phyloP scores from a whole-genome alignment of 1,140 invertebrate species.

The Zelostemma sp. region DNA sequence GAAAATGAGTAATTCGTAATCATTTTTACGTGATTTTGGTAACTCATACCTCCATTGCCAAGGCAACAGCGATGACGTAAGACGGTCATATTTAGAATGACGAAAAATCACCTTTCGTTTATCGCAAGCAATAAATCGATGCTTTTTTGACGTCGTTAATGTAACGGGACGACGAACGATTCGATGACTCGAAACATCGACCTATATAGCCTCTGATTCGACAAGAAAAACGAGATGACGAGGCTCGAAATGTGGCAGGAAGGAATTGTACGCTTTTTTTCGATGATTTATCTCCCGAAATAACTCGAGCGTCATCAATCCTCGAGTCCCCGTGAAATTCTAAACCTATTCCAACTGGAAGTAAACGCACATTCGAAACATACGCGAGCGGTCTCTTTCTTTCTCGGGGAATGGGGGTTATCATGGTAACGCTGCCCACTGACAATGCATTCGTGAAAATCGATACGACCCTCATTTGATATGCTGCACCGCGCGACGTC shows the following conservation, averaged over 20 bases:
- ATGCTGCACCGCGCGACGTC: slow-evolving; percentile 54
- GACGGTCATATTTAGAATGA: too few relatives aligned
- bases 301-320: too few relatives aligned
- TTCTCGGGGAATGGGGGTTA: slow-evolving; percentile 56
- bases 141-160: too few relatives aligned
- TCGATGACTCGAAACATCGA: slow-evolving; percentile 16
- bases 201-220: slow-evolving; percentile 22
- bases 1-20: too few relatives aligned
- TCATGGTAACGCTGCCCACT: slow-evolving; percentile 65
- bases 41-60: too few relatives aligned
- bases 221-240: slow-evolving; percentile 18
- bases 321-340: too few relatives aligned
- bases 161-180: slow-evolving; percentile 31
- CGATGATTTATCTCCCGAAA: too few relatives aligned
- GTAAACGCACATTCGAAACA: slow-evolving; percentile 13
- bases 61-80: too few relatives aligned
- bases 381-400: slow-evolving; percentile 31
- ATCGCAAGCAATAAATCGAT: too few relatives aligned
- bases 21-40: too few relatives aligned
- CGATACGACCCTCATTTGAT: slow-evolving; percentile 63
- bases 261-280: background rate
- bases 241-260: slow-evolving; percentile 4
- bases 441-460: slow-evolving; percentile 64
- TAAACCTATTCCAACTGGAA: too few relatives aligned
- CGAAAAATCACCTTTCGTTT: too few relatives aligned